A percentile compares a stretch with the other conserved stretches of the same genome.
phyloP scores from a whole-genome alignment of 1,140 invertebrate genomes.

The Neomicropteryx cornuta region DNA sequence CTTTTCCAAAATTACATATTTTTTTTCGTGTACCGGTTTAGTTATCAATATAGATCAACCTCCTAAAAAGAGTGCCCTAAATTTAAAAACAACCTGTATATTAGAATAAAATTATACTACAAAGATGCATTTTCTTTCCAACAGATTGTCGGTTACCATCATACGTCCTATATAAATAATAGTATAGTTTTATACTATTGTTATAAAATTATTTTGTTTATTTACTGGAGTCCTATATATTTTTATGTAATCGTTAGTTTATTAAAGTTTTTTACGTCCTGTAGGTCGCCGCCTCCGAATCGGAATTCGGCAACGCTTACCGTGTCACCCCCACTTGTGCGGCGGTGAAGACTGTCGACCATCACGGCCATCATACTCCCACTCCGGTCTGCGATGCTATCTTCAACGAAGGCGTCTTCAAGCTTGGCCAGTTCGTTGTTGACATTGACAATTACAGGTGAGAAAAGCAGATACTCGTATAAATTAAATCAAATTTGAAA shows the following conservation, averaged over 20 bases:
- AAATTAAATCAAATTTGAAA: no score
- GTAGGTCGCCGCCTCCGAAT: conserved; percentile 41
- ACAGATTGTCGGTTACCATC: no score
- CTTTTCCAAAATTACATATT: no score
- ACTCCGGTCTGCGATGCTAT: conserved; percentile 45
- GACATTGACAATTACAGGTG: conserved; percentile 29
- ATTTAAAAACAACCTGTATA: no score
- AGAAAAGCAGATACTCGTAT: no score
- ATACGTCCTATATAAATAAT: conserved; percentile 1
- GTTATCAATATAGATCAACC: no score
- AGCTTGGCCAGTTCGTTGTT: conserved; percentile 36
- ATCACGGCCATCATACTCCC: conserved; percentile 27
- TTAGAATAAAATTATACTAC: no score
- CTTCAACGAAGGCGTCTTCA: conserved; percentile 48
- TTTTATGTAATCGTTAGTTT: no score
- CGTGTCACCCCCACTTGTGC: conserved; percentile 46
- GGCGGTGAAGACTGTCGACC: conserved; percentile 36
- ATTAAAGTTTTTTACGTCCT: no score
- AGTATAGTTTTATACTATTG: neutral
- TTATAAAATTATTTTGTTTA: conserved; percentile 4
- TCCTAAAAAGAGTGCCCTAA: no score
- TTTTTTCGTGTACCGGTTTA: no score
- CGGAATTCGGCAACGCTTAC: conserved; percentile 60
- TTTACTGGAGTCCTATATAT: conserved; percentile 9
- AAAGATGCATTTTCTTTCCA: no score